Evolutionary conservation across 2,797 vertebrate species (phyloP).

Genomic region (Ceryle rudis): DNA sequence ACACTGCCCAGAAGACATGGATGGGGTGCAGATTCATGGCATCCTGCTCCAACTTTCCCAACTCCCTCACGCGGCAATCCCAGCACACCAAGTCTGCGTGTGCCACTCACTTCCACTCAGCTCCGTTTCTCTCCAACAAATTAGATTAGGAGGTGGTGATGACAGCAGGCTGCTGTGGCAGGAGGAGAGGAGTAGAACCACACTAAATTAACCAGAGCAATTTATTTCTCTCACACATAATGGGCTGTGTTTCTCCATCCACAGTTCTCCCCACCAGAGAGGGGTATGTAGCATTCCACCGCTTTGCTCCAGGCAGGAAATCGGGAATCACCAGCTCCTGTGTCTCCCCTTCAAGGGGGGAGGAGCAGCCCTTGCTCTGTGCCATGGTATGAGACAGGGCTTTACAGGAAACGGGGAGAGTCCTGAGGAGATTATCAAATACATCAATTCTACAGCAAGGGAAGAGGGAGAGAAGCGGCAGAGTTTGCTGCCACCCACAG

Average conservation of each 20-base stretch:
- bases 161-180: neutral
- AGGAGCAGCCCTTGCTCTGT: neutral
- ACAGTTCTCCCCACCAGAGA: neutral
- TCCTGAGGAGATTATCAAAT: neutral
- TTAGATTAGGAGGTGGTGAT: neutral
- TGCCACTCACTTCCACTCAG: neutral
- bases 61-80: accelerated
- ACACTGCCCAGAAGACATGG: neutral
- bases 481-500: neutral
- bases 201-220: neutral
- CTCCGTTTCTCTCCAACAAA: neutral
- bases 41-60: neutral
- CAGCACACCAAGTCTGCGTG: neutral
- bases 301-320: neutral
- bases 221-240: neutral
- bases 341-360: neutral
- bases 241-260: neutral
- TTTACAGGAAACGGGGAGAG: neutral
- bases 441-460: neutral
- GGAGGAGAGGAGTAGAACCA: neutral
- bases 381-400: neutral
- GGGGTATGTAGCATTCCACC: neutral
- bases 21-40: neutral
- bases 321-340: neutral
- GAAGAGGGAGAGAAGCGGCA: neutral